Conservation (phyloP, 2,797 vertebrate genomes). For the Harpagifer antarcticus region DNA sequence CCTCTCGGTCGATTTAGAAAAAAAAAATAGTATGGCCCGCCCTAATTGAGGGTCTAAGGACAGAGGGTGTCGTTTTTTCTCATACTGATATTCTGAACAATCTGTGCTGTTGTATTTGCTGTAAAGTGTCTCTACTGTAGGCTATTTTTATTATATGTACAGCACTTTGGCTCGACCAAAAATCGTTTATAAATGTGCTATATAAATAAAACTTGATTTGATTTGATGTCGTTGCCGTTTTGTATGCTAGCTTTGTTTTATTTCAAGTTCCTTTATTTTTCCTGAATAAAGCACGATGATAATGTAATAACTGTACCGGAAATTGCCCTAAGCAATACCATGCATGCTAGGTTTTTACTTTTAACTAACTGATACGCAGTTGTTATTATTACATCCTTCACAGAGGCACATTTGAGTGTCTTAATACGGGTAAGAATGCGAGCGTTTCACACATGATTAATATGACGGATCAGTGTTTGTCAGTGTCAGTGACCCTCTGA, state of each 20-base stretch:
- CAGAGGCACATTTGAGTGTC: background rate
- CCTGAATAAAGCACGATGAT: background rate
- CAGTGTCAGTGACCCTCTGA: slow-evolving; percentile 40
- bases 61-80: no score
- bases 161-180: no score
- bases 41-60: no score
- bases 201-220: no score
- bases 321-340: background rate
- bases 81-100: no score
- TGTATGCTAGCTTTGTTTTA: background rate
- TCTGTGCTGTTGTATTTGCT: no score
- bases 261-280: background rate
- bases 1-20: no score
- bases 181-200: no score
- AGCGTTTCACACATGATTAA: slow-evolving; percentile 28
- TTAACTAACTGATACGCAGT: background rate
- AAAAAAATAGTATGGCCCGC: no score
- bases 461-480: slow-evolving; percentile 9
- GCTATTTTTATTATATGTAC: no score
- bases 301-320: background rate
- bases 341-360: slow-evolving; percentile 3
- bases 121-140: no score
- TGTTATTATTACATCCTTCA: background rate
- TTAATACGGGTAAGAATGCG: slow-evolving; percentile 2
- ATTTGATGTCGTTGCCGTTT: background rate